A percentile compares a stretch with the other conserved stretches of the same genome.
phyloP scores from a whole-genome alignment of 2,888 invertebrate genomes.

The Sylvicola cinctus region DNA sequence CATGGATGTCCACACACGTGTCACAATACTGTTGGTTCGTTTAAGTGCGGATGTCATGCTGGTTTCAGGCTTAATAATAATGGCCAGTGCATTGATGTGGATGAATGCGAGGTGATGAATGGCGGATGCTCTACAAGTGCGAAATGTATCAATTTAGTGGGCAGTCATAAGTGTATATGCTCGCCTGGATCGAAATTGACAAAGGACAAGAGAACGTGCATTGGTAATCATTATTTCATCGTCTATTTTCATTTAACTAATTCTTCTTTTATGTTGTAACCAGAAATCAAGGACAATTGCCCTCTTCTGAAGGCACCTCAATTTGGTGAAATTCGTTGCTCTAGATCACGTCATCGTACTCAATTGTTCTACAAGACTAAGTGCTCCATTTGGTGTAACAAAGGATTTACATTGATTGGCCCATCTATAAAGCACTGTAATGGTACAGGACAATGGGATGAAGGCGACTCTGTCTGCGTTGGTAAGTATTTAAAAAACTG shows the following conservation, averaged over 20 bases:
- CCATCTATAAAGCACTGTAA: slow-evolving; percentile 29
- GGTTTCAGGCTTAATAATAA: slow-evolving; percentile 30
- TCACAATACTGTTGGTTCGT: slow-evolving; percentile 27
- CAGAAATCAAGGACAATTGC: slow-evolving; percentile 18
- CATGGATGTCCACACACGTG: slow-evolving; percentile 28
- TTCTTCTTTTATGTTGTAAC: background rate
- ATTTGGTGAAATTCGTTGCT: slow-evolving; percentile 21
- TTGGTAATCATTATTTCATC: slow-evolving; percentile 5
- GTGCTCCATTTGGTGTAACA: slow-evolving; percentile 20
- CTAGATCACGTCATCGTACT: slow-evolving; percentile 20
- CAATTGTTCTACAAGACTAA: slow-evolving; percentile 20
- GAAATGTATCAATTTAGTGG: slow-evolving; percentile 26
- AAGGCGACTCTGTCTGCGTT: slow-evolving; percentile 28
- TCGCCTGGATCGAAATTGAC: slow-evolving; percentile 20
- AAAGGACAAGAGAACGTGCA: slow-evolving; percentile 13
- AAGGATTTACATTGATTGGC: slow-evolving; percentile 32
- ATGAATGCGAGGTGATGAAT: slow-evolving; percentile 29
- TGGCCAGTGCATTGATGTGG: slow-evolving; percentile 29
- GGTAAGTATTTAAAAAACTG: slow-evolving; percentile 23
- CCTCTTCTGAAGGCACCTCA: slow-evolving; percentile 15
- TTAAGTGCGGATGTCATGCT: slow-evolving; percentile 35
- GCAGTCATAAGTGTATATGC: slow-evolving; percentile 30
- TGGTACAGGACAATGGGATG: slow-evolving; percentile 29
- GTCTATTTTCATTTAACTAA: background rate
- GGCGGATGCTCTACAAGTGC: slow-evolving; percentile 18